Evolutionary conservation across 2,888 invertebrate species (phyloP).

Genomic region (Trilocha varians): DNA sequence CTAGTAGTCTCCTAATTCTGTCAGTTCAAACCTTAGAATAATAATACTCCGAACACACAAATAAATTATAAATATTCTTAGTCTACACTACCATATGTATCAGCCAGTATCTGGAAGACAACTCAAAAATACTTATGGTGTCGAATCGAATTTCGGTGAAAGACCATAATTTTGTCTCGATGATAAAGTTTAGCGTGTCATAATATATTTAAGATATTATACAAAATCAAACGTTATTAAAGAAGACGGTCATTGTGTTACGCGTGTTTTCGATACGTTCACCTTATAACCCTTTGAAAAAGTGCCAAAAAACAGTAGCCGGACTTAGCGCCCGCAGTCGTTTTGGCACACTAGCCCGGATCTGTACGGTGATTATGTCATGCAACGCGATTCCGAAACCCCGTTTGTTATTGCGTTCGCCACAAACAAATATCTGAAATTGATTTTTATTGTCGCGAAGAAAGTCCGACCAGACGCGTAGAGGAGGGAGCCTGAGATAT

Average conservation of each 20-base stretch:
- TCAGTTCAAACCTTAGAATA: no score
- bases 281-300: conserved; percentile 64
- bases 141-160: no score
- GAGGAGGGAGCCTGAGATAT: conserved; percentile 29
- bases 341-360: conserved; percentile 65
- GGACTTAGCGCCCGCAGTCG: conserved; percentile 35
- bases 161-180: no score
- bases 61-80: no score
- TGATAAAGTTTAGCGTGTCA: no score
- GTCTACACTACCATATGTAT: no score
- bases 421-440: conserved; percentile 36
- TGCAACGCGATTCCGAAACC: conserved; percentile 48
- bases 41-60: no score
- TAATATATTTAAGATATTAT: no score
- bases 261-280: conserved; percentile 45
- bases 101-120: no score
- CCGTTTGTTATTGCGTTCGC: conserved; percentile 47
- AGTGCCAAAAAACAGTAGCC: conserved; percentile 56
- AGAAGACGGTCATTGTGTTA: conserved; percentile 24
- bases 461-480: conserved; percentile 21
- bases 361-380: conserved; percentile 68
- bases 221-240: neutral
- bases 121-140: no score
- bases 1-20: no score
- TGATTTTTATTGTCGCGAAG: conserved; percentile 40